Percentiles rank a stretch among this genome's conserved stretches.
Evolutionary conservation across 2,797 vertebrate genomes (phyloP).

Genomic region (Poeciliopsis presidionis): DNA sequence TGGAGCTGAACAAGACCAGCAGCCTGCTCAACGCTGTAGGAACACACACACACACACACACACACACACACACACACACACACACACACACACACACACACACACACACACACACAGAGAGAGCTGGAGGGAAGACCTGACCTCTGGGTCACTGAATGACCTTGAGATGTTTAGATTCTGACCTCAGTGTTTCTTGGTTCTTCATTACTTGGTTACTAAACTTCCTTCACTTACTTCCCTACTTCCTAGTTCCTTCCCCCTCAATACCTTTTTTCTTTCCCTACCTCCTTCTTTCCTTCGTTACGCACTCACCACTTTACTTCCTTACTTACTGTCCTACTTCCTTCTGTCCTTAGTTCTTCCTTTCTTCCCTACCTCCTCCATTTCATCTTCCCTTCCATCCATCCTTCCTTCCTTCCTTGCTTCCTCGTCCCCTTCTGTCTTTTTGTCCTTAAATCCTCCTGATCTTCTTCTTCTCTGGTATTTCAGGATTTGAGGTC

Average conservation of each 20-base stretch:
- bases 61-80: neutral
- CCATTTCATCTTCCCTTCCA: neutral
- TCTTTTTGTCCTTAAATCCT: neutral
- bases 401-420: neutral
- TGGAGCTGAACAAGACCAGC: slow-evolving; percentile 95
- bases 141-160: neutral
- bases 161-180: neutral
- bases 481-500: slow-evolving; percentile 88
- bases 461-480: neutral
- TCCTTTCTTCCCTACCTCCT: too few species aligned
- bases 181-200: neutral
- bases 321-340: neutral
- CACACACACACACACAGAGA: neutral
- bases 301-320: neutral
- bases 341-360: too few species aligned
- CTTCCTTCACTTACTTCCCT: neutral
- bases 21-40: slow-evolving; percentile 93
- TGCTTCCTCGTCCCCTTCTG: neutral
- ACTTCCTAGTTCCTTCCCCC: too few species aligned
- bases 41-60: slow-evolving; percentile 6
- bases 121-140: too few species aligned
- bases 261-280: too few species aligned
- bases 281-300: too few species aligned
- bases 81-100: neutral
- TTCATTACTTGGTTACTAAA: neutral